These are phyloP conservation scores for Aselliscus stoliczkanus DNA, from an alignment of 2,797 vertebrate species.

Conservation along the genomic window DNA sequence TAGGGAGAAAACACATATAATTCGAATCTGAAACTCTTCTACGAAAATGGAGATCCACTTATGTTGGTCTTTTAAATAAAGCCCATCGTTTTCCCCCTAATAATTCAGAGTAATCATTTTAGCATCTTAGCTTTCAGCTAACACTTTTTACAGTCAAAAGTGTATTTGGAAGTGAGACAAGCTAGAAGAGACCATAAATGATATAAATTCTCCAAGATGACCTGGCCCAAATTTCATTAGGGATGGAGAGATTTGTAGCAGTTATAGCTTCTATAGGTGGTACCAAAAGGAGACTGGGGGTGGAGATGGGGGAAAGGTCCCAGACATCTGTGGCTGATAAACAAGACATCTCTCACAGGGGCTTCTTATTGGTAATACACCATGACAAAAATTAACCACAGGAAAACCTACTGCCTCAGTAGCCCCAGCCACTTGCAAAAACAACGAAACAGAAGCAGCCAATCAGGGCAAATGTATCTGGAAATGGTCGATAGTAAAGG, in stretches of 20 bases:
- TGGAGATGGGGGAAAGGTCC: too few species aligned
- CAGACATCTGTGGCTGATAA: neutral
- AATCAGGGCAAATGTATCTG: neutral
- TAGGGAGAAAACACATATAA: neutral
- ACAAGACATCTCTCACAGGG: neutral
- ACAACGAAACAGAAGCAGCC: neutral
- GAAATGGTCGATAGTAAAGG: neutral
- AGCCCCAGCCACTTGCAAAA: neutral
- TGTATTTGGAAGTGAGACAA: neutral
- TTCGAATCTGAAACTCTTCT: neutral
- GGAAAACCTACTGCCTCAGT: neutral
- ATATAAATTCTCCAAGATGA: slow-evolving; percentile 8
- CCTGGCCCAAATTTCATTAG: slow-evolving; percentile 63
- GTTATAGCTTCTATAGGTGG: slow-evolving; percentile 21
- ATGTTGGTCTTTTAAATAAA: neutral
- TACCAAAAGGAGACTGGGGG: neutral
- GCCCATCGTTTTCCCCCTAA: neutral
- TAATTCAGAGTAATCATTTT: slow-evolving; percentile 13
- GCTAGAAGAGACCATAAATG: neutral
- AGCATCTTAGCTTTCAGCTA: neutral
- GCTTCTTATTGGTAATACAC: neutral
- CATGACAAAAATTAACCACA: neutral
- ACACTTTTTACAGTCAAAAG: neutral
- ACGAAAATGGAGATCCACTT: neutral
- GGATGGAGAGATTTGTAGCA: slow-evolving; percentile 1